Conservation (phyloP, 2,888 invertebrate species). For the Hyalella azteca region DNA sequence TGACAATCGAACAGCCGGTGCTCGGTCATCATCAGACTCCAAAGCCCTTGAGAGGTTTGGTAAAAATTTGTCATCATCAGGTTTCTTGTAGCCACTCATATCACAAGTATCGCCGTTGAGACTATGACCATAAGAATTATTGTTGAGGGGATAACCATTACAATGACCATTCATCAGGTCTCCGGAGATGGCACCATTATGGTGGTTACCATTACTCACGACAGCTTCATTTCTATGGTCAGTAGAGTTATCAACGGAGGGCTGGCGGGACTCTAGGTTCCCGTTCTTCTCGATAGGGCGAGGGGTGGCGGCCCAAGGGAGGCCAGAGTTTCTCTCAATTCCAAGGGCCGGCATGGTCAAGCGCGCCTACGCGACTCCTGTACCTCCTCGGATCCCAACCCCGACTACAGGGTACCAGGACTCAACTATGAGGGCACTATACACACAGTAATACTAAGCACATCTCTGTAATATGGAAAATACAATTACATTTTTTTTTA, state of each 20-base stretch:
- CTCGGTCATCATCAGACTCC: not conserved
- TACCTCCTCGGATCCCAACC: no score
- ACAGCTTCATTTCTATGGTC: not conserved
- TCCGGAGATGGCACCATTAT: not conserved
- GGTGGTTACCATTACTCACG: not conserved
- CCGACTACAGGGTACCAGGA: no score
- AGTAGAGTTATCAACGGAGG: not conserved
- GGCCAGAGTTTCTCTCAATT: constrained; percentile 30
- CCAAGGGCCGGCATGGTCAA: constrained; percentile 21
- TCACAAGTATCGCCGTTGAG: not conserved
- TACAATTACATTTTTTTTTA: no score
- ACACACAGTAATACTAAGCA: no score
- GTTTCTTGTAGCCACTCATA: not conserved
- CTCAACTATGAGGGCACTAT: no score
- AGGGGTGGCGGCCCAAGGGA: constrained; percentile 8
- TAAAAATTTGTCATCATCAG: no score
- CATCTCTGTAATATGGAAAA: no score
- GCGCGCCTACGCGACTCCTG: no score
- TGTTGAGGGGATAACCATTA: not conserved
- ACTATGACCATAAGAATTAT: not conserved
- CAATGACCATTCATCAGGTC: not conserved
- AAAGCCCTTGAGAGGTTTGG: not conserved
- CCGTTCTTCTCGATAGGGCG: not conserved
- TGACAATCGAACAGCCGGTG: not conserved
- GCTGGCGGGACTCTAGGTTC: not conserved